Evolutionary conservation across 1,140 invertebrate species (phyloP).

Genomic region (Glossosoma conforme): DNA sequence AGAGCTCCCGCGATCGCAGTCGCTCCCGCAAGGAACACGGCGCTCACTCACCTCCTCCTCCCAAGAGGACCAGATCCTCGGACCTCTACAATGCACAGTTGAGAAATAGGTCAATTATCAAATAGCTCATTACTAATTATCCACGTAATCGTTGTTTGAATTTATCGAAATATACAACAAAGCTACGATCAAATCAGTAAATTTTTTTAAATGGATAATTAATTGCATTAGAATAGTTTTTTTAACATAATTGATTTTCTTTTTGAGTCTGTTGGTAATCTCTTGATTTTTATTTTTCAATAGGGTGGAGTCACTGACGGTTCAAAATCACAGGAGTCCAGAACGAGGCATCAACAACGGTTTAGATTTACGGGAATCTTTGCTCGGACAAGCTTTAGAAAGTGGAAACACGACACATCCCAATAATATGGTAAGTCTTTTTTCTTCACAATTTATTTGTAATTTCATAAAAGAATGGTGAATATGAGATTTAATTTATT

Average conservation of each 20-base stretch:
- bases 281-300: slow-evolving; percentile 11
- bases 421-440: slow-evolving; percentile 41
- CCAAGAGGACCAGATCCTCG: slow-evolving; percentile 57
- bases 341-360: slow-evolving; percentile 45
- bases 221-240: background rate
- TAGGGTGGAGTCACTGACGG: slow-evolving; percentile 26
- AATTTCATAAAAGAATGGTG: background rate
- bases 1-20: slow-evolving; percentile 34
- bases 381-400: slow-evolving; percentile 71
- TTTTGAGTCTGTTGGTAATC: background rate
- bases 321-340: slow-evolving; percentile 36
- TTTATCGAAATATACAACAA: too few relatives aligned
- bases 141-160: too few relatives aligned
- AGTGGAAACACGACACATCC: slow-evolving; percentile 47
- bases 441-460: background rate
- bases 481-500: background rate
- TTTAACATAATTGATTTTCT: background rate
- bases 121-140: too few relatives aligned
- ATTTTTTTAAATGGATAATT: too few relatives aligned
- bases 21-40: slow-evolving; percentile 40
- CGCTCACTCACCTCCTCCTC: slow-evolving; percentile 52
- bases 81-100: slow-evolving; percentile 56
- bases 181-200: too few relatives aligned
- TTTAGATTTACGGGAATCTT: slow-evolving; percentile 60
- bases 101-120: slow-evolving; percentile 41